These are phyloP conservation scores for Chymomyza amoena DNA, from an alignment of 2,888 invertebrate genomes.

Conservation along the genomic window DNA sequence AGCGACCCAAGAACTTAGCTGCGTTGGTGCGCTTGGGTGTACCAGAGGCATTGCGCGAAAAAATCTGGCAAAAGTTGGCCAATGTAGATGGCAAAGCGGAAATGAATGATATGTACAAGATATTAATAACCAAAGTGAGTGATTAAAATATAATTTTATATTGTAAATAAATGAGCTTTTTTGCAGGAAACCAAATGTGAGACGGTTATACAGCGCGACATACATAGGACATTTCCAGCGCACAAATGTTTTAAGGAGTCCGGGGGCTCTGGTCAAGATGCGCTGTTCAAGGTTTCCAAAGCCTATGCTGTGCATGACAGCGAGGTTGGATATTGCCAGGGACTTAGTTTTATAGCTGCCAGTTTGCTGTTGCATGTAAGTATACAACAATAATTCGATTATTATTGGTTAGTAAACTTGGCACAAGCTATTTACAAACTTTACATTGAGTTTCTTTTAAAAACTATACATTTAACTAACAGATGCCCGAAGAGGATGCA, in stretches of 20 bases:
- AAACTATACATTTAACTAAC: slow-evolving; percentile 19
- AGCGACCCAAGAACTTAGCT: slow-evolving; percentile 89
- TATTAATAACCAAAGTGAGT: slow-evolving; percentile 93
- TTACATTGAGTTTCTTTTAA: no score
- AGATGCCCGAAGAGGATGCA: slow-evolving; percentile 99
- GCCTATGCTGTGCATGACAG: slow-evolving; percentile 98
- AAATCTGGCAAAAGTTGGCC: slow-evolving; percentile 98
- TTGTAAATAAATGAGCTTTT: slow-evolving; percentile 5
- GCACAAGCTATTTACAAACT: no score
- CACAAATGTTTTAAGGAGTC: slow-evolving; percentile 98
- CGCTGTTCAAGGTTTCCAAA: slow-evolving; percentile 95
- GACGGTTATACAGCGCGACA: slow-evolving; percentile 96
- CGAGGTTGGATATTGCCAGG: slow-evolving; percentile 99
- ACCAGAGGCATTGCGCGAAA: slow-evolving; percentile 96
- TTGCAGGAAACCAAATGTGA: slow-evolving; percentile 95
- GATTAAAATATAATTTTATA: background rate
- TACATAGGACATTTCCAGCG: slow-evolving; percentile 98
- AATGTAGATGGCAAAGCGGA: slow-evolving; percentile 90
- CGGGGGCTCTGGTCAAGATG: slow-evolving; percentile 96
- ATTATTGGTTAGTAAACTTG: no score
- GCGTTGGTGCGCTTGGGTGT: slow-evolving; percentile 92
- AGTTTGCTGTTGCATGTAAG: slow-evolving; percentile 96
- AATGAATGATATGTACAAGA: slow-evolving; percentile 94
- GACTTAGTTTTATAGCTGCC: slow-evolving; percentile 97
- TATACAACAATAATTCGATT: slow-evolving; percentile 46